Evolutionary conservation across 2,113 vertebrate genomes (phyloP).

Genomic region (Lamprologus ornatipinnis): DNA sequence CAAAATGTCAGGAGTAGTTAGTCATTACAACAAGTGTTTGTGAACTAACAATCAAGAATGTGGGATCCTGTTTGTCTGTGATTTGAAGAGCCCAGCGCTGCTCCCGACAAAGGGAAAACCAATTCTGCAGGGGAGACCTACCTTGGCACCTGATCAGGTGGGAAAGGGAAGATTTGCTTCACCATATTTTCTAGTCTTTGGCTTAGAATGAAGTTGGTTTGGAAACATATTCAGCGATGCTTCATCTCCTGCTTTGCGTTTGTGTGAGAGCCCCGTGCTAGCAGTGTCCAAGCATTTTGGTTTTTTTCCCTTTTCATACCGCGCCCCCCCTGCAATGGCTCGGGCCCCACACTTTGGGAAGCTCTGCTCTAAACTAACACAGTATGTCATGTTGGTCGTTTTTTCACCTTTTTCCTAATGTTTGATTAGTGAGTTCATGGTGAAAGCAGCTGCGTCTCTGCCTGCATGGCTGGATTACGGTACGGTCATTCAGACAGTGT

Average conservation of each 20-base stretch:
- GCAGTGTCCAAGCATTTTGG: no score
- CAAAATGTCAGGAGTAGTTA: no score
- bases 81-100: not conserved
- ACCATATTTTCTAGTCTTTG: not conserved
- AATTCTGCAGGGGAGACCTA: not conserved
- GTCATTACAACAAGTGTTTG: no score
- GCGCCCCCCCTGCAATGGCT: no score
- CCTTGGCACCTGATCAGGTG: not conserved
- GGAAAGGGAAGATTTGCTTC: not conserved
- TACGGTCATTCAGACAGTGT: not conserved
- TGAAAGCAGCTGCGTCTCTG: not conserved
- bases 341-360: no score
- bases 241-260: not conserved
- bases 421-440: not conserved
- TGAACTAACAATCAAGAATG: not conserved
- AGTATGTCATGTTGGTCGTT: not conserved
- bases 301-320: no score
- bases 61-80: not conserved
- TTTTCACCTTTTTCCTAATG: not conserved
- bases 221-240: not conserved
- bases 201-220: not conserved
- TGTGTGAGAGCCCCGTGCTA: no score
- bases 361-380: not conserved
- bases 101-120: not conserved
- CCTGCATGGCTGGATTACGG: not conserved